Evolutionary conservation across 2,797 vertebrate genomes (phyloP).

Genomic region (Peromyscus attwateri): DNA sequence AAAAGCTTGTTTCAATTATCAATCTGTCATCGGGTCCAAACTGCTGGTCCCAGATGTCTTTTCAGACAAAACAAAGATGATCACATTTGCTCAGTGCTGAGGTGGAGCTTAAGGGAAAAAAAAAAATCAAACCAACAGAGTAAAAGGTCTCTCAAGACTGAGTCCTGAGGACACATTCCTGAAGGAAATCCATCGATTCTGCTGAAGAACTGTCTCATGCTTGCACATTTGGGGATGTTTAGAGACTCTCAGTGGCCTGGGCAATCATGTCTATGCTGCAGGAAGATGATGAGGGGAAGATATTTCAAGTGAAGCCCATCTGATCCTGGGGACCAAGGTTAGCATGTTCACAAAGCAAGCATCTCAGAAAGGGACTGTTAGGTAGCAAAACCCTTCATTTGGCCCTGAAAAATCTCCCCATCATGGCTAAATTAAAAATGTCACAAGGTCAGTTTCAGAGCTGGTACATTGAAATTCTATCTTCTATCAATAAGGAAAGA

Average conservation of each 20-base stretch:
- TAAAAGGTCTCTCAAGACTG: background rate
- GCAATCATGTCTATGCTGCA: rapidly evolving
- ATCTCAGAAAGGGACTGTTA: background rate
- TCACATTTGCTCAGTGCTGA: background rate
- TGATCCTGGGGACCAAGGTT: background rate
- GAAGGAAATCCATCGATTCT: background rate
- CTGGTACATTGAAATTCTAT: background rate
- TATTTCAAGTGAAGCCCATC: background rate
- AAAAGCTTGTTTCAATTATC: slow-evolving; percentile 67
- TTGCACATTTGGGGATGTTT: background rate
- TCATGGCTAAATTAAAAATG: background rate
- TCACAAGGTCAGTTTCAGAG: background rate
- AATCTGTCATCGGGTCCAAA: slow-evolving; percentile 56
- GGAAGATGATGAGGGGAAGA: background rate
- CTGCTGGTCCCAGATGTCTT: slow-evolving; percentile 23
- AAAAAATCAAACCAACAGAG: background rate
- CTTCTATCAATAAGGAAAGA: background rate
- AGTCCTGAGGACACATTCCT: background rate
- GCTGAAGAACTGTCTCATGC: background rate
- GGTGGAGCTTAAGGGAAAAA: background rate
- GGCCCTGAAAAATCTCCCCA: background rate
- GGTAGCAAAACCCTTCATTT: background rate
- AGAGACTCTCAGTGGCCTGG: background rate
- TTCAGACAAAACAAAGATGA: slow-evolving; percentile 71
- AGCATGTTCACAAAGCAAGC: background rate